These are phyloP conservation scores for Pachyramphus minor DNA, from an alignment of 2,113 vertebrate species.

Conservation along the genomic window DNA sequence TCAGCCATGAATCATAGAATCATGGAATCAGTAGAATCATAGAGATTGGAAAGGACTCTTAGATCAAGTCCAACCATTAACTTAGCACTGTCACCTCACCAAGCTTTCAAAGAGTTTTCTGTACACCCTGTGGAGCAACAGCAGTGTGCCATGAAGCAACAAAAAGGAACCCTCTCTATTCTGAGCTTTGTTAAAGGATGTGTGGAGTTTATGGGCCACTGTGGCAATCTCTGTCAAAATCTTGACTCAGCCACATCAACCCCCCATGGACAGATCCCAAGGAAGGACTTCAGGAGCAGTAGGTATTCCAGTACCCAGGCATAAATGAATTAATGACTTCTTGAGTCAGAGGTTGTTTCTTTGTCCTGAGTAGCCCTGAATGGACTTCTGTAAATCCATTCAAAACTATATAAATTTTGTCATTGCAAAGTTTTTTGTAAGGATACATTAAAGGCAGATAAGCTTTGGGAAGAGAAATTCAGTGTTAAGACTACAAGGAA, in stretches of 20 bases:
- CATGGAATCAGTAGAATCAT: not conserved
- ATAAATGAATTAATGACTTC: not conserved
- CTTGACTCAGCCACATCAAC: not conserved
- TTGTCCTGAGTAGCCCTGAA: not conserved
- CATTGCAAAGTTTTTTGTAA: not conserved
- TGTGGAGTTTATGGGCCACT: accelerated
- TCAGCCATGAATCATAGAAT: no score
- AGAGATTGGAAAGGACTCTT: not conserved
- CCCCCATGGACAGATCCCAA: not conserved
- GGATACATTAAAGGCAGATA: accelerated
- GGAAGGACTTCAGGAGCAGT: not conserved
- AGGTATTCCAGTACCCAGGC: not conserved
- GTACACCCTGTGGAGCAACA: not conserved
- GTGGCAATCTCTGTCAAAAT: not conserved
- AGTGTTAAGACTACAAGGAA: not conserved
- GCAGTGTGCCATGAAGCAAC: not conserved
- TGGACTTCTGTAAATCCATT: not conserved
- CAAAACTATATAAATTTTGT: no score
- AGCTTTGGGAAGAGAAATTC: not conserved
- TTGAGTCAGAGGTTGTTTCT: not conserved
- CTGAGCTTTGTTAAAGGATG: not conserved
- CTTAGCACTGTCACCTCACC: not conserved
- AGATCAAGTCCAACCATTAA: not conserved
- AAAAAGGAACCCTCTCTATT: not conserved
- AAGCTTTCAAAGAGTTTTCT: not conserved